phyloP scores from a whole-genome alignment of 2,797 vertebrate species.

The Mus spretus region DNA sequence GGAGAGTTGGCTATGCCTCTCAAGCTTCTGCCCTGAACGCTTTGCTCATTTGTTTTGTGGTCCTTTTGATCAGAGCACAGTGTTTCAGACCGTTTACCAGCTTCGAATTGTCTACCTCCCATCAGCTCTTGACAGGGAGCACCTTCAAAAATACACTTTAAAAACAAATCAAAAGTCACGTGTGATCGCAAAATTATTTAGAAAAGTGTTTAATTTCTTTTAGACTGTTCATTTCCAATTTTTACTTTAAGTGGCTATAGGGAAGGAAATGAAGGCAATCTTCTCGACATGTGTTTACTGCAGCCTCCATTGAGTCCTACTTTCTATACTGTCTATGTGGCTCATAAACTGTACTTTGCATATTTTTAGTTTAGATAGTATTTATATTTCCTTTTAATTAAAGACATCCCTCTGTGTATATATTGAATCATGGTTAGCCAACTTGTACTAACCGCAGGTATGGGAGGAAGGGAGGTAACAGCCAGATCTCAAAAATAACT shows the following conservation, averaged over 20 bases:
- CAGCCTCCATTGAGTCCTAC: neutral
- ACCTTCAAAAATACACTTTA: neutral
- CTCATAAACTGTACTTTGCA: neutral
- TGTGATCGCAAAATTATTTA: slow-evolving; percentile 38
- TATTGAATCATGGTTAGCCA: neutral
- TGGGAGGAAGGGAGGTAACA: neutral
- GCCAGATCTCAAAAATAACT: neutral
- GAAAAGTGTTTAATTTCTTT: slow-evolving; percentile 40
- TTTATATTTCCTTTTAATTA: slow-evolving; percentile 4
- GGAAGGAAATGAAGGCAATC: slow-evolving; percentile 32
- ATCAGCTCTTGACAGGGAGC: neutral
- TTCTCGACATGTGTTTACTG: neutral
- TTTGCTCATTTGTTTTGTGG: slow-evolving; percentile 53
- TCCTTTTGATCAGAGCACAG: slow-evolving; percentile 45
- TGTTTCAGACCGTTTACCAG: slow-evolving; percentile 9
- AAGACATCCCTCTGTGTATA: neutral
- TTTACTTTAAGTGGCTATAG: slow-evolving; percentile 28
- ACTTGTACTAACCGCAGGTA: neutral
- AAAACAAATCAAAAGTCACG: neutral
- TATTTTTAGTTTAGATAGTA: neutral
- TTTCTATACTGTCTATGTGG: slow-evolving; percentile 19
- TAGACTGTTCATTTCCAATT: neutral
- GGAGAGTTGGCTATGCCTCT: slow-evolving; percentile 59
- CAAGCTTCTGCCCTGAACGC: slow-evolving; percentile 44
- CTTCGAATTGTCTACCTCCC: neutral